Conservation (phyloP, 2,888 invertebrate genomes). For the Charanyca ferruginea region DNA sequence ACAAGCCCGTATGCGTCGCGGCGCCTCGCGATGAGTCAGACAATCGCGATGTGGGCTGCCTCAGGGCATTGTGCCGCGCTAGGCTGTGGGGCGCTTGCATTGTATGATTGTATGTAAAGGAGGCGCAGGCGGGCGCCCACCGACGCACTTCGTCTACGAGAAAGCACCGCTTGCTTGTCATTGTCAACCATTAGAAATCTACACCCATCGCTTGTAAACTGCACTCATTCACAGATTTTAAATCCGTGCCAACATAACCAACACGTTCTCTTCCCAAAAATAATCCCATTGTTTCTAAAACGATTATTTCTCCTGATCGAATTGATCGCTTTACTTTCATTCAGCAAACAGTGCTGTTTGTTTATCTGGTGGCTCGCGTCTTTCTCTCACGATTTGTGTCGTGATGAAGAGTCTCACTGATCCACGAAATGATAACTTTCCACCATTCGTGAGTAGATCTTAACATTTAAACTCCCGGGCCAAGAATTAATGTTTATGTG, state of each 20-base stretch:
- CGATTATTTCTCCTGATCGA: conserved; percentile 37
- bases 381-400: conserved; percentile 78
- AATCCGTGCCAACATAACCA: conserved; percentile 17
- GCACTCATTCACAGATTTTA: conserved; percentile 45
- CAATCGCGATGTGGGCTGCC: conserved; percentile 87
- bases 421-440: conserved; percentile 86
- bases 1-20: conserved; percentile 83
- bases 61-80: conserved; percentile 74
- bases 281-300: conserved; percentile 49
- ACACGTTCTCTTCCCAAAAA: conserved; percentile 40
- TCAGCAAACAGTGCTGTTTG: conserved; percentile 57
- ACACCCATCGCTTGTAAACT: conserved; percentile 56
- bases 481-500: conserved; percentile 52
- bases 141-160: conserved; percentile 77
- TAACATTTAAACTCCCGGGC: conserved; percentile 61
- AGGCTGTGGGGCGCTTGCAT: conserved; percentile 75
- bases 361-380: conserved; percentile 71
- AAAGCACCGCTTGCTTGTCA: conserved; percentile 72
- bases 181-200: conserved; percentile 53
- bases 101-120: conserved; percentile 89
- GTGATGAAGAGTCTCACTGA: conserved; percentile 81
- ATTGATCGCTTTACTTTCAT: conserved; percentile 58
- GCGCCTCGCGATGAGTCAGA: conserved; percentile 82
- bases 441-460: conserved; percentile 73
- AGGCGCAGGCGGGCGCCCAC: conserved; percentile 86